Evolutionary conservation across 2,113 vertebrate genomes (phyloP).

Genomic region (Stictonetta naevosa): DNA sequence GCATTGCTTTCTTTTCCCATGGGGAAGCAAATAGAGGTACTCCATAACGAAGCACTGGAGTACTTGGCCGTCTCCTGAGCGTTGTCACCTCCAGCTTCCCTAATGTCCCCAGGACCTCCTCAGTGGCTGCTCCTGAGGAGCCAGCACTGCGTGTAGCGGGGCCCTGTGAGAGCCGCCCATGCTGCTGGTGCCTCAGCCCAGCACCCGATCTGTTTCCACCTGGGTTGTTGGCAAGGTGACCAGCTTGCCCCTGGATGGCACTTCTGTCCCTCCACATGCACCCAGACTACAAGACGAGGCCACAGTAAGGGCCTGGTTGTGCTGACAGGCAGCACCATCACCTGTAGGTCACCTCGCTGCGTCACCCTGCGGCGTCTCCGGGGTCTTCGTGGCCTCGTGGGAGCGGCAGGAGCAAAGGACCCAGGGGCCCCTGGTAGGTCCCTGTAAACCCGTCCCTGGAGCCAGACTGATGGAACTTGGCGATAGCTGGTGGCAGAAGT

Average conservation of each 20-base stretch:
- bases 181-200: background rate
- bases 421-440: background rate
- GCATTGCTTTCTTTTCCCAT: accelerated
- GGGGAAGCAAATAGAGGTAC: background rate
- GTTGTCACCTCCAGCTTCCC: background rate
- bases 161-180: accelerated
- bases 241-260: background rate
- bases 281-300: background rate
- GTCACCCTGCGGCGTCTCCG: background rate
- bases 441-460: background rate
- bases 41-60: background rate
- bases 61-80: background rate
- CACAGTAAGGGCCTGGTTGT: background rate
- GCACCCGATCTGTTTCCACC: background rate
- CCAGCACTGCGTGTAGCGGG: background rate
- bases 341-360: background rate
- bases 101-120: background rate
- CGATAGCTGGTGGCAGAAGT: background rate
- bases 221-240: background rate
- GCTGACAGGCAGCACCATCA: background rate
- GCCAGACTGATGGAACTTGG: conserved; percentile 17
- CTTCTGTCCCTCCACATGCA: background rate
- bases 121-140: background rate
- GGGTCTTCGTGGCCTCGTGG: background rate
- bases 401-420: background rate